Evolutionary conservation across 35 echinoderm and acorn worm species (phyloP).

Genomic region (Apostichopus californicus): DNA sequence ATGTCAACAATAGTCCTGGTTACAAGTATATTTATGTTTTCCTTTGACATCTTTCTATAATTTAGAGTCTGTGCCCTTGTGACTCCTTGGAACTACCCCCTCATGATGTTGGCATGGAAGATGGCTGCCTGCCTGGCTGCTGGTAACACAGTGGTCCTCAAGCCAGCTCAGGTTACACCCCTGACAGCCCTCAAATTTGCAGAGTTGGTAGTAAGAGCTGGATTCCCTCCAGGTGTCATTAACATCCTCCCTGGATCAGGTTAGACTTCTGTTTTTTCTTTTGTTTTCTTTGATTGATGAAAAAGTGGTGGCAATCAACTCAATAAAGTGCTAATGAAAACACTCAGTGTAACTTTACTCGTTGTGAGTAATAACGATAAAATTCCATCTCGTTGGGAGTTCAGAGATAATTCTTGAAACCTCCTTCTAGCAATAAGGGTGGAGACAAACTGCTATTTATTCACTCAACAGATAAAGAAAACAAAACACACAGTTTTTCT

Average conservation of each 20-base stretch:
- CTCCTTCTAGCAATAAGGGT: too few relatives aligned
- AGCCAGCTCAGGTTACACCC: conserved; percentile 97
- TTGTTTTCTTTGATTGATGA: too few relatives aligned
- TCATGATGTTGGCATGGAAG: conserved; percentile 99
- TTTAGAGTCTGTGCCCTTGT: conserved; percentile 94
- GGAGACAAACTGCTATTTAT: too few relatives aligned
- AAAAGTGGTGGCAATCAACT: too few relatives aligned
- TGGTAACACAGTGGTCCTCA: conserved; percentile 97
- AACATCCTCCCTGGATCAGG: conserved; percentile 99
- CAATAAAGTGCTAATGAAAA: too few relatives aligned
- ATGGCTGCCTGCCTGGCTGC: conserved; percentile 98
- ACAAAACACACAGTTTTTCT: too few relatives aligned
- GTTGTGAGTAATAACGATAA: too few relatives aligned
- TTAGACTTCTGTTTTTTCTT: conserved; percentile 14
- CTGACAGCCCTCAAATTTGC: conserved; percentile 98
- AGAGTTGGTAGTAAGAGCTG: conserved; percentile 93
- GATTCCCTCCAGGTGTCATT: conserved; percentile 99
- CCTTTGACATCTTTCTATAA: neutral
- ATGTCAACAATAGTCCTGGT: too few relatives aligned
- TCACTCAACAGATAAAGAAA: too few relatives aligned
- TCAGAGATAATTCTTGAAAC: too few relatives aligned
- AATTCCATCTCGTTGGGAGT: too few relatives aligned
- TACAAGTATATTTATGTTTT: neutral
- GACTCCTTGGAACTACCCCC: conserved; percentile 97
- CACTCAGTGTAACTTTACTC: too few relatives aligned